These are phyloP conservation scores for Muscidifurax raptorellus DNA, from an alignment of 1,140 invertebrate genomes.

Conservation along the genomic window DNA sequence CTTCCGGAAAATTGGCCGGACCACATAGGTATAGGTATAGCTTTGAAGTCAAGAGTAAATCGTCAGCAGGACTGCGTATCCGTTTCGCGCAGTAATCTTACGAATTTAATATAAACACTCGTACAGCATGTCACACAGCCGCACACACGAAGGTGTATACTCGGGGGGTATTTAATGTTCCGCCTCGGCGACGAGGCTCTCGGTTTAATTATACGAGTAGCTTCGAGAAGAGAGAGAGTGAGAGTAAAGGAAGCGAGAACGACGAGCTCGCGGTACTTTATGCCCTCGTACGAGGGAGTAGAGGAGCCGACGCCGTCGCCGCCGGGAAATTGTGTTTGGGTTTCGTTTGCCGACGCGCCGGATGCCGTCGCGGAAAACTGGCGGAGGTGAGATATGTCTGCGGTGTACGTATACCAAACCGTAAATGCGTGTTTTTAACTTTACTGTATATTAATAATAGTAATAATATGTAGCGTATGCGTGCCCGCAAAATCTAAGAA, in stretches of 20 bases:
- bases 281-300: not conserved
- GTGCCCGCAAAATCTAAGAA: too few relatives aligned
- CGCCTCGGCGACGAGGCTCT: conserved; percentile 23
- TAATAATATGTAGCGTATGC: too few relatives aligned
- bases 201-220: conserved; percentile 34
- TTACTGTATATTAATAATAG: too few relatives aligned
- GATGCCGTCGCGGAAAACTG: not conserved
- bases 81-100: not conserved
- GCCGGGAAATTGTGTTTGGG: conserved; percentile 24
- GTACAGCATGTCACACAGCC: too few relatives aligned
- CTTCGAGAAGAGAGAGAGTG: too few relatives aligned
- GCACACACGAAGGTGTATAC: too few relatives aligned
- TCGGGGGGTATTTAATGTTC: not conserved
- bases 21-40: not conserved
- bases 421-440: too few relatives aligned
- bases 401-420: too few relatives aligned
- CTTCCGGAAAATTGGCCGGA: not conserved
- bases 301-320: too few relatives aligned
- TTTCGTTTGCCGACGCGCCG: not conserved
- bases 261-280: not conserved
- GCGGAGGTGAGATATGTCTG: too few relatives aligned
- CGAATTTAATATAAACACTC: conserved; percentile 11
- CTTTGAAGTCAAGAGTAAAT: not conserved
- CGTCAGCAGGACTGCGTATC: not conserved
- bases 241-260: not conserved